phyloP scores from a whole-genome alignment of 2,888 invertebrate species.

The Camponotus fellah region DNA sequence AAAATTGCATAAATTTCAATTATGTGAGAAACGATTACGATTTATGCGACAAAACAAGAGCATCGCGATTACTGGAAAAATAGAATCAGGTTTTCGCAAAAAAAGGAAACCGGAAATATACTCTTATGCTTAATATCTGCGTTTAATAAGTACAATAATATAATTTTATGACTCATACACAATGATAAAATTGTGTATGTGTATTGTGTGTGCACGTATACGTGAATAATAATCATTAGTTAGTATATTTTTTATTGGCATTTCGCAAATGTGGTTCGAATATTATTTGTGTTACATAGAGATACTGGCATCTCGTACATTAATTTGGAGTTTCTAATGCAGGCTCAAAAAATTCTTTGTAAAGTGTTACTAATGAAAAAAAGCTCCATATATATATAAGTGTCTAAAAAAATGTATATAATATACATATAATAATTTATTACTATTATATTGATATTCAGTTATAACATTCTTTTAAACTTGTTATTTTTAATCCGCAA shows the following conservation, averaged over 20 bases:
- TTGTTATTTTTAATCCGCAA: background rate
- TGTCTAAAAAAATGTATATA: background rate
- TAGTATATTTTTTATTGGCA: background rate
- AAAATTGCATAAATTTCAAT: constrained; percentile 63
- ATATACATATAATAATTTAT: background rate
- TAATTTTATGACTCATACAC: background rate
- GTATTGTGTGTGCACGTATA: no score
- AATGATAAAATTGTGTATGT: background rate
- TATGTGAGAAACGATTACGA: constrained; percentile 41
- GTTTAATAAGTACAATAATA: background rate
- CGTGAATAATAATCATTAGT: constrained; percentile 1
- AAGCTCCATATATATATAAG: background rate
- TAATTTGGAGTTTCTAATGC: background rate
- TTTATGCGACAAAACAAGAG: constrained; percentile 55
- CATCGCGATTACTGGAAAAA: constrained; percentile 1
- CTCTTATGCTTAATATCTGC: background rate
- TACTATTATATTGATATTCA: background rate
- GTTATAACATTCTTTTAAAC: background rate
- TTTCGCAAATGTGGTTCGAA: background rate
- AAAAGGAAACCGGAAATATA: background rate
- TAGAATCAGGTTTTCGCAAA: background rate
- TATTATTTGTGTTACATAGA: background rate
- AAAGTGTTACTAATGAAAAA: background rate
- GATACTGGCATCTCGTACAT: background rate
- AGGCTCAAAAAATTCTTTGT: background rate